Base-by-base conservation (phyloP, 2,888 invertebrate genomes). In the Trichogramma dendrolimi region DNA sequence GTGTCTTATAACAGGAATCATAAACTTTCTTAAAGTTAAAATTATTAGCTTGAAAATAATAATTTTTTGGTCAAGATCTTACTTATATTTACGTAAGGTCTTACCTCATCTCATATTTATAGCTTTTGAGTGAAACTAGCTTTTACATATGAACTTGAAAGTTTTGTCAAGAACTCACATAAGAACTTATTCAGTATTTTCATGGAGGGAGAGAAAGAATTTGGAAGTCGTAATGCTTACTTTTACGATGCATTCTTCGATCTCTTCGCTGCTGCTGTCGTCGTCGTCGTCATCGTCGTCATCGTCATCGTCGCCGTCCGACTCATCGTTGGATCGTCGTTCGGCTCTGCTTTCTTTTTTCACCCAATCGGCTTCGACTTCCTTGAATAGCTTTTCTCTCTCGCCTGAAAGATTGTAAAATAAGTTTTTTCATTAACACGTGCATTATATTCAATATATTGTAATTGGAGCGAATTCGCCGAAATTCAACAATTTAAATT, bases 191-290 rank as follows among this genome's bases (percentile, higher is more conserved):
- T 46, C 46, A 3, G 8, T 10, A 27, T 27, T 46, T n/a, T 10
- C n/a, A 46, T 10, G 2, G 2, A 46, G 10, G 2, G 2, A 46
- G n/a, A 10, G 2, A 46, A 10, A 10, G 8, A 46, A 46, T 46
- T 3, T 46, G 8, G n/a, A 10, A 2, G n/a, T 46, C 7, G n/a
- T 10, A 46, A 68, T 68, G 60, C 69, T 67, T 70, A 81, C 89
- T 77, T 89, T 89, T 0, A 87, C 85, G 38, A 92, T 88, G 72
- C 93, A 93, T 71, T 94, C 92, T 64, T 91, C 89, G 58, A 79
- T 76, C 67, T 82, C 81, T 62, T 82, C 82, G 55, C 80, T 79
- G 11, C 78, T 76, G 61, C 82, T 82, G 54, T 81, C 81, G 3
- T 80, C 79, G 3, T 81, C 80, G 0, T 80, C 80, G 4, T 82